Base-by-base conservation (phyloP, 2,113 vertebrate species). In the Podarcis cretensis region DNA sequence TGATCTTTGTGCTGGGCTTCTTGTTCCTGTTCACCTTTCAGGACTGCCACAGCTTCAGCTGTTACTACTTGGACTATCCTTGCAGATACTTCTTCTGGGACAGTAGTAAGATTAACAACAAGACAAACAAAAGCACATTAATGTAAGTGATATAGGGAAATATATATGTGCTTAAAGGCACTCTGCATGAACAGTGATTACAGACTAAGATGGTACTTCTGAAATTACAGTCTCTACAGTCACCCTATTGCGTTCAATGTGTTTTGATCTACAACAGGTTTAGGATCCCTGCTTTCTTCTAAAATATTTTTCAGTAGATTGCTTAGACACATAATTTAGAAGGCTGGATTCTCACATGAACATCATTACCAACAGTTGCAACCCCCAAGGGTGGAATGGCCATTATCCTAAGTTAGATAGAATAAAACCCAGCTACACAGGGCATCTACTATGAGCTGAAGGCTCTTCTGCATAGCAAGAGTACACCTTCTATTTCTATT, bases 61-160 rank as follows among this genome's bases (percentile, higher is more conserved):
- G 99, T 99, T 93, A 99, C 99, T 95, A 99, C 99, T 97, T 99
- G 98, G 88, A 99, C 99, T 94, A 99, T 99, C 93, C 99, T 98
- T 0, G 99, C 99, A 77, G 99, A 99, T 92, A 99, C 98, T 97
- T 99, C 98, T 93, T 99, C 99, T 99, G 96, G 82, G 95, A 90
- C 94, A 95, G 84, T 75, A 96, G 83, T 93, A 93, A 93, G 83
- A 90, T 88, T 23, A 92, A 93, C n/a, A 94, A 85, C 90, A 92
- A 89, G 92, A 94, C 90, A 94, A 43, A 94, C 73, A 92, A 81
- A 92, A 76, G 86, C 14, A 91, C 3, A 21, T 76, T 69, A 83
- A 89, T 91, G 30, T 94, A 74, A 94, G 83, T 0, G 0, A 25
- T 32, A 63, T 13, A 79, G 83, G 32, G 48, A 93, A 3, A 87